Evolutionary conservation across 2,888 invertebrate genomes (phyloP).

Genomic region (Vanessa cardui): DNA sequence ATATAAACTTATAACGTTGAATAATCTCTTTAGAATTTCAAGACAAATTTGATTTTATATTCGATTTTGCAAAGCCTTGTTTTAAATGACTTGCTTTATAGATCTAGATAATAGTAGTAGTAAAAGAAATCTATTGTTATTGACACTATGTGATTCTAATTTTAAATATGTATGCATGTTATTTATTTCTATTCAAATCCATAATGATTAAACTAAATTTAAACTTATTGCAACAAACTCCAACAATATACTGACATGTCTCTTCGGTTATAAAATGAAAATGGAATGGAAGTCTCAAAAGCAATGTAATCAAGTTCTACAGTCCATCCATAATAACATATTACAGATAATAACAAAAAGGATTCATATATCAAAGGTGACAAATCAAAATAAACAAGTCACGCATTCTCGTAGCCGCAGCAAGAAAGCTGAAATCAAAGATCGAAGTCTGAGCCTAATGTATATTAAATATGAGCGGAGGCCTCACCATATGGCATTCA

Average conservation of each 20-base stretch:
- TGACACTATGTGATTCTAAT: too few species aligned
- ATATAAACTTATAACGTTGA: conserved; percentile 21
- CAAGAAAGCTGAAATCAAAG: conserved; percentile 70
- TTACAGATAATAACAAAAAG: conserved; percentile 69
- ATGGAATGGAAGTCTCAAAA: conserved; percentile 46
- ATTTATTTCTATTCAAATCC: conserved; percentile 12
- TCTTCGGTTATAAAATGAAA: conserved; percentile 41
- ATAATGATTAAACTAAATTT: conserved; percentile 24
- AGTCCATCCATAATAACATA: conserved; percentile 62
- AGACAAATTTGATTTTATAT: conserved; percentile 5
- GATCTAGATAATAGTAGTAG: too few species aligned
- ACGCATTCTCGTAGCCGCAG: conserved; percentile 62
- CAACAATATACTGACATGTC: conserved; percentile 15
- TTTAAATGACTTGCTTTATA: neutral
- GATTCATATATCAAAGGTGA: conserved; percentile 76
- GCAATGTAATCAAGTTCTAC: conserved; percentile 60
- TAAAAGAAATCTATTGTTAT: too few species aligned
- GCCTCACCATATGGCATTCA: conserved; percentile 62
- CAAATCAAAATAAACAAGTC: conserved; percentile 79
- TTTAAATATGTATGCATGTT: too few species aligned
- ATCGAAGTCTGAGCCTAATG: conserved; percentile 69
- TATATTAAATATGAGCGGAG: conserved; percentile 75
- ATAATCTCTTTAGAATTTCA: conserved; percentile 19
- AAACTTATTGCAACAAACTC: conserved; percentile 21
- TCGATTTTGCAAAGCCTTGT: conserved; percentile 1